Conservation (phyloP, 2,113 vertebrate genomes). For the Camarhynchus parvulus region DNA sequence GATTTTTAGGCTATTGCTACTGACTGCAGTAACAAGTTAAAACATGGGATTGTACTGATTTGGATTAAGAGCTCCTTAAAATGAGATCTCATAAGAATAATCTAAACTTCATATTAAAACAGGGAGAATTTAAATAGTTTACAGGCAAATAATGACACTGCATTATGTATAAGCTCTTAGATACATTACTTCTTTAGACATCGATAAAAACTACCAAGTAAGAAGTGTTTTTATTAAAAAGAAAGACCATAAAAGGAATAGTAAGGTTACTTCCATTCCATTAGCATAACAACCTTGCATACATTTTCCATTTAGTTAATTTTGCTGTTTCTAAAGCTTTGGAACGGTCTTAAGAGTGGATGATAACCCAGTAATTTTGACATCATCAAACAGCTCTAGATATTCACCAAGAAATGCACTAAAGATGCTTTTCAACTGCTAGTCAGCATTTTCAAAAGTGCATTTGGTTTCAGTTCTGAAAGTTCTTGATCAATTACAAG, state of each 20-base stretch:
- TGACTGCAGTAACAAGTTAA: not conserved
- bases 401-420: not conserved
- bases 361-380: not conserved
- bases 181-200: not conserved
- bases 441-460: not conserved
- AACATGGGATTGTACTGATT: not conserved
- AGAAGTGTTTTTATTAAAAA: not conserved
- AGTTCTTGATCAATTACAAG: not conserved
- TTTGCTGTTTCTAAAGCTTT: not conserved
- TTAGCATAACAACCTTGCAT: not conserved
- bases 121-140: not conserved
- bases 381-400: not conserved
- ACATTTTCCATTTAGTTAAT: not conserved
- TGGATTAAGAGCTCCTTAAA: not conserved
- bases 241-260: not conserved
- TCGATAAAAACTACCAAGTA: not conserved
- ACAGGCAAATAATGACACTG: not conserved
- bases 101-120: not conserved
- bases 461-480: not conserved
- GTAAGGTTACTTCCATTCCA: not conserved
- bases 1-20: not conserved
- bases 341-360: not conserved
- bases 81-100: not conserved
- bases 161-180: not conserved
- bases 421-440: not conserved